These are phyloP conservation scores for Crossaster papposus DNA, from an alignment of 53 echinoderm and acorn worm genomes.

Conservation along the genomic window DNA sequence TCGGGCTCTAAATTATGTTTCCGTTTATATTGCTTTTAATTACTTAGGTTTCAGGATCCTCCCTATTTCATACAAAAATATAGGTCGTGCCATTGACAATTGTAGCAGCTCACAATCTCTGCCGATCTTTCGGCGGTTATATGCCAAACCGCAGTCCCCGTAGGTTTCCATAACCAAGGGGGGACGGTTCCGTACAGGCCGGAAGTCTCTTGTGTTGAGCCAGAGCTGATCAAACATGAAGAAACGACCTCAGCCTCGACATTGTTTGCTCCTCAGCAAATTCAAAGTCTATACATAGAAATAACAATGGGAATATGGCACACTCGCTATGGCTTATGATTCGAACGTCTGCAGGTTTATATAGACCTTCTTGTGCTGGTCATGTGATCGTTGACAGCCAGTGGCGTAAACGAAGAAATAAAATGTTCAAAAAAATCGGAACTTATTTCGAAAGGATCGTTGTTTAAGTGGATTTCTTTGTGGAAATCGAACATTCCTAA, in stretches of 20 bases:
- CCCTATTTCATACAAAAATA: not conserved
- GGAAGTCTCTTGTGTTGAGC: conserved; percentile 49
- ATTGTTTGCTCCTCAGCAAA: conserved; percentile 56
- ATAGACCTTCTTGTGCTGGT: not conserved
- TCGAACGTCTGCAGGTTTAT: not conserved
- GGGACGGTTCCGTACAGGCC: conserved; percentile 1
- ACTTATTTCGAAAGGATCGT: too few species aligned
- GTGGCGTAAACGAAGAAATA: not conserved
- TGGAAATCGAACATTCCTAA: too few species aligned
- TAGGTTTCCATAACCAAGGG: not conserved
- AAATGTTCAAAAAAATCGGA: too few species aligned
- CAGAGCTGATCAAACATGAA: conserved; percentile 35
- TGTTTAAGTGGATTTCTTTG: too few species aligned
- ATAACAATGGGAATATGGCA: conserved; percentile 28
- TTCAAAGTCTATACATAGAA: conserved; percentile 36
- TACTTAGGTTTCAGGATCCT: not conserved
- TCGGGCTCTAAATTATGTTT: too few species aligned
- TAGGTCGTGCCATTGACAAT: not conserved
- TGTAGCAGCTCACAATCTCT: not conserved
- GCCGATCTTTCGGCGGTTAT: not conserved
- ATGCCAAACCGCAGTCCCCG: conserved; percentile 20
- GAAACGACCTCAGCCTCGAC: conserved; percentile 13
- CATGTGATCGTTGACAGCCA: not conserved
- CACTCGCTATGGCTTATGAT: conserved; percentile 52
- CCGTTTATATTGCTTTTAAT: not conserved